Base-by-base conservation (phyloP, 2,797 vertebrate species). In the Sebastolobus alascanus region DNA sequence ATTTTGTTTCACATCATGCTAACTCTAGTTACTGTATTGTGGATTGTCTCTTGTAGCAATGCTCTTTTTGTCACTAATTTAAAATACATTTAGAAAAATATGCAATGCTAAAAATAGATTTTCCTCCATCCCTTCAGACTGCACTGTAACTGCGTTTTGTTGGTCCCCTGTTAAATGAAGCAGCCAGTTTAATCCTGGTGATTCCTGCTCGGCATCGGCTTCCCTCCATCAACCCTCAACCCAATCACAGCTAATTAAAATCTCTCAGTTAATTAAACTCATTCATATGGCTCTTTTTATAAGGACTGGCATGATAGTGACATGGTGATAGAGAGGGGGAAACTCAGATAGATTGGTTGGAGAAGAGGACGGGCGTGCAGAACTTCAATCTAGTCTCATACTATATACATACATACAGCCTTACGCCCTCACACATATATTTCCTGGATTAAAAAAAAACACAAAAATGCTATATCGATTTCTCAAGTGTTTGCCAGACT, bases 261-360 rank as follows among this genome's bases (percentile, higher is more conserved):
- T 69, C 66, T 84, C 73, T 78, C 73, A 56, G 77, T 75, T 91
- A 90, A 93, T 94, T 91, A 91, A 92, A 83, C 79, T 85, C 74
- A 74, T 75, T 87, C 46, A 86, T 86, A 83, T 72, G 37, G 43
- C 55, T 76, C 61, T 61, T 87, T 82, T 88, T 76, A 84, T 75
- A 80, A 77, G 61, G 59, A 84, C 40, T 33, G 22, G 72, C 72
- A 72, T 86, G 56, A 84, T 1, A 55, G 40, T 43, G 60, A 72
- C 74, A 83, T 46, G 16, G 71, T 61, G 77, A 75, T 75, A 59
- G 67, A 73, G 73, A 27, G 59, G 85, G 73, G 63, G 65, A 55
- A 58, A 73, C 27, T 55, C 70, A 69, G 60, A 70, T 27, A 29
- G 66, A 72, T 1, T 27, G 60, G 6, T 31, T 13, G 37, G 1